phyloP scores from a whole-genome alignment of 2,888 invertebrate species.

The Cerastis leucographa region DNA sequence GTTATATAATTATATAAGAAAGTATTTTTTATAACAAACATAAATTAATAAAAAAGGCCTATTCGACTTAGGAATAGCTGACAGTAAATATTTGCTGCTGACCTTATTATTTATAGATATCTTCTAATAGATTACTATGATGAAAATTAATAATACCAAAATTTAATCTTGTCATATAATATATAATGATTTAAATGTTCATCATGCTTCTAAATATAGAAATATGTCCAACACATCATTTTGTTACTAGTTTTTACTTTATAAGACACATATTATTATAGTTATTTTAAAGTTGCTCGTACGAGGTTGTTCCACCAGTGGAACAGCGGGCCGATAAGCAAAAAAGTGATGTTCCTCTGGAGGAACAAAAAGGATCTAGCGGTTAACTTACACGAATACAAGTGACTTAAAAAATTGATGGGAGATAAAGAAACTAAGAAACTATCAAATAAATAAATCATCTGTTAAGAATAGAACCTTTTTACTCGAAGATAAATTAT shows the following conservation, averaged over 20 bases:
- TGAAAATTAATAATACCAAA: background rate
- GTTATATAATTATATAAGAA: too few species aligned
- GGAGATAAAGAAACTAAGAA: background rate
- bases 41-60: background rate
- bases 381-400: background rate
- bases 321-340: too few species aligned
- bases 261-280: background rate
- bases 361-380: too few species aligned
- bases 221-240: background rate
- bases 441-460: background rate
- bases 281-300: background rate
- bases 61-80: background rate
- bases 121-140: background rate
- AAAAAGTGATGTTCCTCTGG: too few species aligned
- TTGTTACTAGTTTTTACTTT: background rate
- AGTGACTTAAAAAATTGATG: background rate
- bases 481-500: constrained; percentile 14
- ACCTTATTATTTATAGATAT: background rate
- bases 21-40: background rate
- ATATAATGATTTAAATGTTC: background rate
- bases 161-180: background rate
- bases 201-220: background rate
- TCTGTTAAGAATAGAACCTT: background rate
- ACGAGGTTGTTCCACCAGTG: too few species aligned
- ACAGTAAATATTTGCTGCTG: background rate